phyloP scores from a whole-genome alignment of 2,797 vertebrate species.

The Vultur gryphus region DNA sequence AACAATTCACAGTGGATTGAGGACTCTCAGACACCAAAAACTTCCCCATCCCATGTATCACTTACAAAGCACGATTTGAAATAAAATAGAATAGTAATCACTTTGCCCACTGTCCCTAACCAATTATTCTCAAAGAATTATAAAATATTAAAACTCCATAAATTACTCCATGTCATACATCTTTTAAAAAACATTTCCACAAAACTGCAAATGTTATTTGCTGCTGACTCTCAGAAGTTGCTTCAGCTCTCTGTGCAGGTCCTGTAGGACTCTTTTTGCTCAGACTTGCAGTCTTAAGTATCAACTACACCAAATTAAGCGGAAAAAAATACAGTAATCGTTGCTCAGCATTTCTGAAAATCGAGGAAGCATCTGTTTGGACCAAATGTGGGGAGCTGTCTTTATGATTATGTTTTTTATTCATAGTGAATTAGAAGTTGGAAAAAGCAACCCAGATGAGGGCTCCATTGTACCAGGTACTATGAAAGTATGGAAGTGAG shows the following conservation, averaged over 20 bases:
- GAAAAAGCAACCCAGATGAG: neutral
- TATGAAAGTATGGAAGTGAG: neutral
- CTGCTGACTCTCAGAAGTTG: neutral
- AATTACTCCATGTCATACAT: neutral
- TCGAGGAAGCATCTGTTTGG: neutral
- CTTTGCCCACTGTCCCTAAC: neutral
- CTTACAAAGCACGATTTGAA: neutral
- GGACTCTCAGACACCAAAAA: neutral
- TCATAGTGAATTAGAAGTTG: neutral
- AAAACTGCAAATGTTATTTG: neutral
- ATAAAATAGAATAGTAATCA: neutral
- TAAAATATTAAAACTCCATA: neutral
- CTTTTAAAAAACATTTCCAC: neutral
- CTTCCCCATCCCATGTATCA: neutral
- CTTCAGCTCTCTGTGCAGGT: neutral
- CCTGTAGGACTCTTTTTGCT: neutral
- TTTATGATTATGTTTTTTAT: neutral
- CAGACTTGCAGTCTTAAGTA: neutral
- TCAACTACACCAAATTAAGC: neutral
- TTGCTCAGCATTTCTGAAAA: neutral
- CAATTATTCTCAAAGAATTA: neutral
- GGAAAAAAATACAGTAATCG: neutral
- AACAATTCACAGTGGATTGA: neutral
- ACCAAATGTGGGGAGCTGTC: neutral
- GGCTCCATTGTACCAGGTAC: neutral